Evolutionary conservation across 2,888 invertebrate species (phyloP).

Genomic region (Leucozona laternaria): DNA sequence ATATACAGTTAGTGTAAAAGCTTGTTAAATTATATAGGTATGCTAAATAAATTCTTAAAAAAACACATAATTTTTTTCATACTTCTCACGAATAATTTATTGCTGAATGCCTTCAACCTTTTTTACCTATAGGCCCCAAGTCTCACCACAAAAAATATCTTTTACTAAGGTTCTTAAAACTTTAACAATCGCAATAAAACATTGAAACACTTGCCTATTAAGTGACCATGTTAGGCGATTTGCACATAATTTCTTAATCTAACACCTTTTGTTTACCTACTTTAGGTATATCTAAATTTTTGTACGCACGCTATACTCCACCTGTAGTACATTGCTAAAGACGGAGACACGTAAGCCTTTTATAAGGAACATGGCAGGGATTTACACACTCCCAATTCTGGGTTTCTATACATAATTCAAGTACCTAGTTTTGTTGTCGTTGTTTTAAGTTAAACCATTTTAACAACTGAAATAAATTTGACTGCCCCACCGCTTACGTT

Average conservation of each 20-base stretch:
- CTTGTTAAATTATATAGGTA: too few species aligned
- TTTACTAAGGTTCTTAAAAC: neutral
- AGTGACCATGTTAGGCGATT: slow-evolving; percentile 49
- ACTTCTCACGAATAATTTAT: too few species aligned
- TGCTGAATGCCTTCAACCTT: too few species aligned
- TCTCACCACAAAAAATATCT: neutral
- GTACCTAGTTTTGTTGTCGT: neutral
- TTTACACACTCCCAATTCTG: slow-evolving; percentile 38
- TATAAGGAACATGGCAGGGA: slow-evolving; percentile 49
- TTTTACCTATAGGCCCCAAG: neutral
- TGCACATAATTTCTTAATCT: slow-evolving; percentile 70
- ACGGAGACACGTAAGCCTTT: neutral
- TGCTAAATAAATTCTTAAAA: too few species aligned
- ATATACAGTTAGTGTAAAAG: too few species aligned
- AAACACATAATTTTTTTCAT: too few species aligned
- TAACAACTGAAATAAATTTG: slow-evolving; percentile 20
- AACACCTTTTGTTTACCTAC: slow-evolving; percentile 55
- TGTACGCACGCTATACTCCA: slow-evolving; percentile 66
- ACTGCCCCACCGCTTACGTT: neutral
- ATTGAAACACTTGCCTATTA: slow-evolving; percentile 9
- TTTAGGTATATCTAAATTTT: slow-evolving; percentile 24
- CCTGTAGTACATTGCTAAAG: slow-evolving; percentile 46
- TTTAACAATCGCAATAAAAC: neutral
- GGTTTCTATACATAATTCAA: neutral
- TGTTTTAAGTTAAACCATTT: slow-evolving; percentile 27